Conservation (phyloP, 2,888 invertebrate genomes). For the Alviniconcha strummeri region DNA sequence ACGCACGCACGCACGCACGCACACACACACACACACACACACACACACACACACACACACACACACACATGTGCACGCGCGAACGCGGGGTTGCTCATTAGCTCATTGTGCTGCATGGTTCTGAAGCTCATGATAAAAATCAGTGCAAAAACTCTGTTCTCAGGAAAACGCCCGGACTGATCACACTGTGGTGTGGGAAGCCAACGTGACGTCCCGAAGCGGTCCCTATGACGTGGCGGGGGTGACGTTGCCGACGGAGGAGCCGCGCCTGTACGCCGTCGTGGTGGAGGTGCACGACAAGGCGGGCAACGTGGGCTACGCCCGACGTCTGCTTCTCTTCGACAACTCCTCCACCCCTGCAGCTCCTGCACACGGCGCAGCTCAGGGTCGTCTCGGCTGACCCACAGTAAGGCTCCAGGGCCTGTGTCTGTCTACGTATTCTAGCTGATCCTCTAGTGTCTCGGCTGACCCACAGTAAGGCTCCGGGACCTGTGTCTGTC, state of each 20-base stretch:
- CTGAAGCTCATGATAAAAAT: too few species aligned
- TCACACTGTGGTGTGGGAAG: not conserved
- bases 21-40: too few species aligned
- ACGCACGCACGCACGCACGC: too few species aligned
- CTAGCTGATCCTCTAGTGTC: too few species aligned
- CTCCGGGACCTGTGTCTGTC: too few species aligned
- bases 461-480: too few species aligned
- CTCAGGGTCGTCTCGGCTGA: slow-evolving; percentile 37
- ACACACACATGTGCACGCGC: too few species aligned
- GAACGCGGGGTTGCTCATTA: too few species aligned
- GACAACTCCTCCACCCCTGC: slow-evolving; percentile 43
- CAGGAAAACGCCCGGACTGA: not conserved
- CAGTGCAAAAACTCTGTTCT: not conserved
- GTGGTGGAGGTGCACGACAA: slow-evolving; percentile 46
- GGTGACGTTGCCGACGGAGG: slow-evolving; percentile 14
- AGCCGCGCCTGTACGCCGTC: slow-evolving; percentile 42
- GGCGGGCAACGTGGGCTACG: slow-evolving; percentile 43
- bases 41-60: too few species aligned
- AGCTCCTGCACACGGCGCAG: slow-evolving; percentile 11
- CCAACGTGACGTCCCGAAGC: not conserved
- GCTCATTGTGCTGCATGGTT: too few species aligned
- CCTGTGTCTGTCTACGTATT: too few species aligned
- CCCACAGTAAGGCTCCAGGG: not conserved
- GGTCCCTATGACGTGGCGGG: not conserved
- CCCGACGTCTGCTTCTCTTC: slow-evolving; percentile 46